Percentiles rank a stretch among this genome's conserved stretches.
These are phyloP conservation scores for Sylvilagus bachmani DNA, from an alignment of 2,113 vertebrate genomes.

Conservation along the genomic window DNA sequence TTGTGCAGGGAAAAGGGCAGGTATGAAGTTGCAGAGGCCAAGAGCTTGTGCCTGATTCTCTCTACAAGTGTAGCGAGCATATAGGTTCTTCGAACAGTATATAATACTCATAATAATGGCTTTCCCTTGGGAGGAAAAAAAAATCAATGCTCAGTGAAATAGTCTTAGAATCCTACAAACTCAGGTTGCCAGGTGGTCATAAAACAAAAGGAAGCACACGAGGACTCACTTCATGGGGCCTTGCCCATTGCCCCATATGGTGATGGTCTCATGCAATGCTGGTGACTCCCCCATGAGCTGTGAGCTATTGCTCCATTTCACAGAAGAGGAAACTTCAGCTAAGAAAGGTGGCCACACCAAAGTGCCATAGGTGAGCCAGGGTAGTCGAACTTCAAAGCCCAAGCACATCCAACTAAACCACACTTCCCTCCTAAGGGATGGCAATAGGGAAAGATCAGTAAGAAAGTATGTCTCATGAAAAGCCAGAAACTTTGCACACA, in stretches of 20 bases:
- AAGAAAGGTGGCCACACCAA: not conserved
- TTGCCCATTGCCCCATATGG: accelerated
- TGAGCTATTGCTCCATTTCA: not conserved
- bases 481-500: not conserved
- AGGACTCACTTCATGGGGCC: not conserved
- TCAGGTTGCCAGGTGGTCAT: not conserved
- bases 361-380: not conserved
- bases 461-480: not conserved
- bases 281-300: not conserved
- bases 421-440: not conserved
- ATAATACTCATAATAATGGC: not conserved
- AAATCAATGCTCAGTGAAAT: not conserved
- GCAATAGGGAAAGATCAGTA: not conserved
- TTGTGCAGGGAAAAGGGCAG: not conserved
- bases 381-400: not conserved
- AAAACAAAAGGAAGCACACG: not conserved
- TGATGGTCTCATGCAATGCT: not conserved
- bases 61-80: not conserved
- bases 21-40: not conserved
- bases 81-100: not conserved
- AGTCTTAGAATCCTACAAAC: not conserved
- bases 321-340: not conserved
- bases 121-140: not conserved
- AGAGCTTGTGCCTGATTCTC: not conserved
- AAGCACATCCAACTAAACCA: not conserved